Base-by-base conservation (phyloP, 2,113 vertebrate genomes). In the Malurus cyaneus region DNA sequence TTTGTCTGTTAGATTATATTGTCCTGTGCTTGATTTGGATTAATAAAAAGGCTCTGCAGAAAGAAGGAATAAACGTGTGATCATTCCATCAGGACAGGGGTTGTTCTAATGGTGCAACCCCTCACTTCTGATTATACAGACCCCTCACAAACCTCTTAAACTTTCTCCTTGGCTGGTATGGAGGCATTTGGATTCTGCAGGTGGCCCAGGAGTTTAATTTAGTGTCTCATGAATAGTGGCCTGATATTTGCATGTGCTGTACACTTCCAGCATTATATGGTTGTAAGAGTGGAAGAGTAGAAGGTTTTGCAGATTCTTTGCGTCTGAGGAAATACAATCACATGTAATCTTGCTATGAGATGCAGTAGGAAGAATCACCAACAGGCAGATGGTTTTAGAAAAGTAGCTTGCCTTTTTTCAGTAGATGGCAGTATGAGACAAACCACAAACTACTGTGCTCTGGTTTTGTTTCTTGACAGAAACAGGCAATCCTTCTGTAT, bases 391-490 rank as follows among this genome's bases (percentile, higher is more conserved):
- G 7, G 39, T 88, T 70, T 46, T 17, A 17, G 34, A 72, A 84
- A 57, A 46, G 62, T 90, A 77, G 52, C 73, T 42, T n/a, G 34
- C 18, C 11, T 87, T 92, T 84, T 92, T 79, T 96, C 98, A 97
- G 93, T 89, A 97, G 98, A 57, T 96, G 98, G 97, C 97, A 91
- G 87, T 67, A 59, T 64, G 84, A 94, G 85, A 89, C 92, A 92
- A 80, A 72, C 31, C 36, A 92, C 11, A 11, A 57, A 11, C 26
- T 66, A 3, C 49, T 56, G 23, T 60, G 25, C 14, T 21, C 46
- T 83, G 24, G 3, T 49, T 89, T 85, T 59, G 17, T 61, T 90
- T 86, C 42, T 81, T 85, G 25, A 26, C 2, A 1, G 9, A 17
- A 41, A 16, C 3, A 44, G 31, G 65, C 20, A n/a, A 10, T 69